phyloP scores from a whole-genome alignment of 2,888 invertebrate species.

The Synanthedon formicaeformis region DNA sequence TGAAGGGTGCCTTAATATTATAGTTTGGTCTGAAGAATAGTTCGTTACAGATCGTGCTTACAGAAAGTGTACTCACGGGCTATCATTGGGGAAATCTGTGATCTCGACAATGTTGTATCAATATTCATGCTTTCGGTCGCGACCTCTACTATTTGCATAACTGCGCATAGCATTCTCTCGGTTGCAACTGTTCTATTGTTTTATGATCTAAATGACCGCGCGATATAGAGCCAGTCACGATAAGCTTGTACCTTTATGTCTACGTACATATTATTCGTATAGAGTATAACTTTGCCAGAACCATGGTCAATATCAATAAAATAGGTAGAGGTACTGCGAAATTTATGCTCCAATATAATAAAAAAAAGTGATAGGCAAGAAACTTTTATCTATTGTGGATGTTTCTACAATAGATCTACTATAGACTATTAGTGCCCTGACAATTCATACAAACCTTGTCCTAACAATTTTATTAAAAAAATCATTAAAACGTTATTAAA shows the following conservation, averaged over 20 bases:
- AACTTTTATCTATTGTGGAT: too few species aligned
- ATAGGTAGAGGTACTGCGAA: too few species aligned
- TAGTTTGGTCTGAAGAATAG: background rate
- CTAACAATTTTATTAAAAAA: too few species aligned
- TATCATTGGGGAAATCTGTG: constrained; percentile 55
- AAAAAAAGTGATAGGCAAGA: too few species aligned
- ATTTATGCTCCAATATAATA: too few species aligned
- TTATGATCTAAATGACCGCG: constrained; percentile 69
- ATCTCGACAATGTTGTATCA: constrained; percentile 66
- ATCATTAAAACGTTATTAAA: too few species aligned
- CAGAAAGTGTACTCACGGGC: constrained; percentile 46
- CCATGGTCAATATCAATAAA: too few species aligned
- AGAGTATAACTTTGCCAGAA: too few species aligned
- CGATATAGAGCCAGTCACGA: constrained; percentile 62
- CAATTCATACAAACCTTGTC: too few species aligned
- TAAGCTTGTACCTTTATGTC: constrained; percentile 33
- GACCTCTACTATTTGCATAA: constrained; percentile 66
- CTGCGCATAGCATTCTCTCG: constrained; percentile 61
- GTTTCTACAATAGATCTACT: too few species aligned
- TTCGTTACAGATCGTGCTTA: constrained; percentile 55
- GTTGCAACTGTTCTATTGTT: constrained; percentile 67
- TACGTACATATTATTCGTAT: background rate
- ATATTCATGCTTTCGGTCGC: constrained; percentile 68
- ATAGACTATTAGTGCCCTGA: too few species aligned
- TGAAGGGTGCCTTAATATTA: too few species aligned